Conservation (phyloP, 2,113 vertebrate species). For the Ptyas mucosa region DNA sequence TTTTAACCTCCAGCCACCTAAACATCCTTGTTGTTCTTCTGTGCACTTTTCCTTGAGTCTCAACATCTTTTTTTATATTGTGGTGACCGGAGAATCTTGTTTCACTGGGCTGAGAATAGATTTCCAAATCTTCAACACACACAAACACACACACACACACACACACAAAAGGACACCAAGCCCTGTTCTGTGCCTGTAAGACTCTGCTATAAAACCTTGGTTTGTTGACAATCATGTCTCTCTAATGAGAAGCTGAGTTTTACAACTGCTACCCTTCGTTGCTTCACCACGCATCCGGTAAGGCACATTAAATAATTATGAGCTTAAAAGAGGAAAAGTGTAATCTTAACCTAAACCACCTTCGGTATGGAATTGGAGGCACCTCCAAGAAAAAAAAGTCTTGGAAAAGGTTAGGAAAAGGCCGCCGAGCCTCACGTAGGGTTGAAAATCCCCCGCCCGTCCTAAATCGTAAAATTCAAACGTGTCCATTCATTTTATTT, state of each 20-base stretch:
- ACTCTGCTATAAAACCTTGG: not conserved
- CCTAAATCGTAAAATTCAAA: not conserved
- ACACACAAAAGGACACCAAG: no score
- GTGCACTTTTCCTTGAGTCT: no score
- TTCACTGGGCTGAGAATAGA: no score
- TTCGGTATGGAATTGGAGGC: constrained; percentile 11
- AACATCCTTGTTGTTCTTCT: no score
- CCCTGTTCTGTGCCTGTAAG: not conserved
- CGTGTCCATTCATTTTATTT: not conserved
- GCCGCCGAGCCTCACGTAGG: not conserved
- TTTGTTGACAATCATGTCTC: not conserved
- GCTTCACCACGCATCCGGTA: constrained; percentile 25
- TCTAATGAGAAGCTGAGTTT: constrained; percentile 31
- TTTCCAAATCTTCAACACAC: not conserved
- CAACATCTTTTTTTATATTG: no score
- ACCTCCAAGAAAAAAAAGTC: not conserved
- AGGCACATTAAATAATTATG: constrained; percentile 35
- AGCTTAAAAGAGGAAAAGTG: constrained; percentile 40
- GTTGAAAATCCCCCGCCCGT: not conserved
- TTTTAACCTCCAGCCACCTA: no score
- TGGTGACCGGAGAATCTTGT: no score
- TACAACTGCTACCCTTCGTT: constrained; percentile 26
- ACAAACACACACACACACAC: not conserved
- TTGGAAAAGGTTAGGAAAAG: not conserved
- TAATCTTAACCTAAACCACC: constrained; percentile 47